Evolutionary conservation across 2,888 invertebrate species (phyloP), one percentile per base, ranked within the genome.

Genomic region (Spilosoma lubricipeda): DNA sequence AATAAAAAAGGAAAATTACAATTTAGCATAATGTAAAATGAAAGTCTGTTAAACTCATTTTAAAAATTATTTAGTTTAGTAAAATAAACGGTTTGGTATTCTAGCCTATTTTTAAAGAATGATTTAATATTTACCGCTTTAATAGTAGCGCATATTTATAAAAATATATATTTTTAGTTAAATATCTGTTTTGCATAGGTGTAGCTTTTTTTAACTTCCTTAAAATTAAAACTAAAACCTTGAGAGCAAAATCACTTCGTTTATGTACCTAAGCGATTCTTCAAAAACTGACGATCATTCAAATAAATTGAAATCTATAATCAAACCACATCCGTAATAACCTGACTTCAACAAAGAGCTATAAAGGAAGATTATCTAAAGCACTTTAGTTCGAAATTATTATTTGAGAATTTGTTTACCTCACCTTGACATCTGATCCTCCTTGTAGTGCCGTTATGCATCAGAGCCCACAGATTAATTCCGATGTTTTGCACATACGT

Each of bases 321-420:
- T 63, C n/a, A 27, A 63, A 67, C 42, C 42, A 48, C 56, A 59
- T 67, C 72, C 72, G 59, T 63, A 71, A 66, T 71, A 66, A 71
- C 52, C 27, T 7, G 9, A 23, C 48, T 36, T 52, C 27, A 39
- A 66, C 71, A 66, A 71, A 71, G 71, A 48, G 45, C 64, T 7
- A 65, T 71, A 48, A 70, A 70, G 45, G 30, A 64, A 64, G 64
- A 64, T 45, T 64, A 45, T 64, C 30, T 65, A 64, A 39, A 42
- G 39, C 71, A 48, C 33, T 70, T 70, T 71, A 45, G n/a, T 71
- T 39, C 42, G 20, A 66, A 63, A 63, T 42, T 23, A 42, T 30
- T 27, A 63, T 68, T 45, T 63, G 33, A 63, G 18, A 59, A 68
- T 36, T 48, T 36, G 13, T 48, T 27, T 18, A 36, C 23, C 56